These are phyloP conservation scores for Haliclystus octoradiatus DNA, from an alignment of 30 jellyfish, hydroid and myxozoan genomes.

Conservation along the genomic window DNA sequence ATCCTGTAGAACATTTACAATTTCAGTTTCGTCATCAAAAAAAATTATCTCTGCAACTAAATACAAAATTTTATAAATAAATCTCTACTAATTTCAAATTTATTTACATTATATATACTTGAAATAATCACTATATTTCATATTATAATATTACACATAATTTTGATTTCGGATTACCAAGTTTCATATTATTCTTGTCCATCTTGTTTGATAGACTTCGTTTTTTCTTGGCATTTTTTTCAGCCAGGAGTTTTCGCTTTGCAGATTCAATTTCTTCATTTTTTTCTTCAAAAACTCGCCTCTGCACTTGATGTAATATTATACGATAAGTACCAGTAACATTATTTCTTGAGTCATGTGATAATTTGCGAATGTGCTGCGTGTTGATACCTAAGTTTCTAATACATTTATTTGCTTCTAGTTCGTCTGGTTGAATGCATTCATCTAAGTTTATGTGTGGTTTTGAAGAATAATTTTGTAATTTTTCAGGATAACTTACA, in stretches of 20 bases:
- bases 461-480: too few species aligned
- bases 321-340: constrained; percentile 87
- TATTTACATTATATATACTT: too few species aligned
- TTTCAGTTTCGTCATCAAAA: too few species aligned
- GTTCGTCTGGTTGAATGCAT: too few species aligned
- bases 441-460: too few species aligned
- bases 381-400: constrained; percentile 48
- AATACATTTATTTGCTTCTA: constrained; percentile 45
- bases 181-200: constrained; percentile 12
- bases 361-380: constrained; percentile 32
- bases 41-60: too few species aligned
- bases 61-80: too few species aligned
- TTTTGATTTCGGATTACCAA: constrained; percentile 51
- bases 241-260: constrained; percentile 23
- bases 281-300: constrained; percentile 40
- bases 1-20: too few species aligned
- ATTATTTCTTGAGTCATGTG: constrained; percentile 41
- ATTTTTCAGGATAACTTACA: too few species aligned
- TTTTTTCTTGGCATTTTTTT: too few species aligned
- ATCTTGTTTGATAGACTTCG: constrained; percentile 15
- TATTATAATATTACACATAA: constrained; percentile 50
- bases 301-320: constrained; percentile 65
- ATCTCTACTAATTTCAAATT: too few species aligned
- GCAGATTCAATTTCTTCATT: constrained; percentile 46
- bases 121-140: too few species aligned